Evolutionary conservation across 2,113 vertebrate species (phyloP).

Genomic region (Chionis minor): DNA sequence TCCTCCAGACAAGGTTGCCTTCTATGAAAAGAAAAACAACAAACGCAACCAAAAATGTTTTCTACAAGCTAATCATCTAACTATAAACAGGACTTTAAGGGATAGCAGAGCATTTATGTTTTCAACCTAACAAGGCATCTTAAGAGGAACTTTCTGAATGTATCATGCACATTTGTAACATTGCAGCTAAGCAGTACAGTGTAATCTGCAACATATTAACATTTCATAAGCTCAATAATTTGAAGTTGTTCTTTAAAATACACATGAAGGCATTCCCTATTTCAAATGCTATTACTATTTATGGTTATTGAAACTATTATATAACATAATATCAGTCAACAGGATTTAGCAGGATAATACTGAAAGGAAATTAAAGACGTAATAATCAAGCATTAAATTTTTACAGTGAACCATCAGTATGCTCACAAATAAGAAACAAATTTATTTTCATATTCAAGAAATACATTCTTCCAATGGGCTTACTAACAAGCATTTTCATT

Average conservation of each 20-base stretch:
- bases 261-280: background rate
- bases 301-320: background rate
- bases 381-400: background rate
- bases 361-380: constrained; percentile 24
- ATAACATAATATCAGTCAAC: background rate
- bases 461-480: background rate
- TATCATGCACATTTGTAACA: background rate
- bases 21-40: background rate
- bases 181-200: background rate
- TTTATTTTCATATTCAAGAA: background rate
- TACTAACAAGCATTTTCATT: background rate
- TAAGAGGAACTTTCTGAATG: background rate
- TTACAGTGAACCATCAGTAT: background rate
- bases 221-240: background rate
- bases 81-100: background rate
- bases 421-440: background rate
- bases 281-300: background rate
- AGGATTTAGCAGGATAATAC: background rate
- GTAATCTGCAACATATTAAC: background rate
- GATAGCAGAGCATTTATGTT: background rate
- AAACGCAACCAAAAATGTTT: background rate
- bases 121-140: background rate
- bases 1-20: background rate
- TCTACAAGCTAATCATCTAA: background rate
- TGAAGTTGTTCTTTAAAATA: background rate